These are phyloP conservation scores for Eulemur albifrons DNA, from an alignment of 2,797 vertebrate genomes.

Conservation along the genomic window DNA sequence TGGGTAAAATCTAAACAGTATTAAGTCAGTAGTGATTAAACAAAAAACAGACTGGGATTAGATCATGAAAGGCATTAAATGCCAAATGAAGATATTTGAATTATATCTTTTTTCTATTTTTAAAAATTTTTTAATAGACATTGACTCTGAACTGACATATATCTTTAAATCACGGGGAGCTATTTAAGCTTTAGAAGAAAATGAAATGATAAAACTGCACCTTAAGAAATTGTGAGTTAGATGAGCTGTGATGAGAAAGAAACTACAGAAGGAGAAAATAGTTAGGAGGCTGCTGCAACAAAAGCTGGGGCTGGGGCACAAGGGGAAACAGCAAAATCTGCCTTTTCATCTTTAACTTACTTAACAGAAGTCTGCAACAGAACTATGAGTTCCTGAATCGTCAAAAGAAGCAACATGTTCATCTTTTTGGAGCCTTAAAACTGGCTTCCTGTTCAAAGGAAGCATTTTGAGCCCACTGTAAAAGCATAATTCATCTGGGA, in stretches of 20 bases:
- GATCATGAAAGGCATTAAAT: neutral
- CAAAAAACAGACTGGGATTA: neutral
- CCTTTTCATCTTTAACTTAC: conserved; percentile 15
- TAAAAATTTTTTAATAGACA: too few species aligned
- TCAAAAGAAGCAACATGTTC: conserved; percentile 50
- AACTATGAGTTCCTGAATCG: conserved; percentile 54
- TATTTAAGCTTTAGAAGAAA: conserved; percentile 19
- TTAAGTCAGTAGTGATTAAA: neutral
- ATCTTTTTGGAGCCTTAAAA: conserved; percentile 44
- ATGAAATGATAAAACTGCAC: neutral
- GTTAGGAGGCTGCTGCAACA: neutral
- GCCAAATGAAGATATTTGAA: neutral
- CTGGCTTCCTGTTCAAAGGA: conserved; percentile 36
- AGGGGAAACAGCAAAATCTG: conserved; percentile 18
- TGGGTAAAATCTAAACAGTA: neutral
- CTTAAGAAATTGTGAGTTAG: neutral
- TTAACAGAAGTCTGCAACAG: conserved; percentile 41
- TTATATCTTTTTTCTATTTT: neutral
- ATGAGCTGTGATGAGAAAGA: neutral
- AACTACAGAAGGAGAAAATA: neutral
- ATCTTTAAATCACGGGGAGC: neutral
- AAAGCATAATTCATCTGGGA: neutral
- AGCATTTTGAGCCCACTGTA: conserved; percentile 1
- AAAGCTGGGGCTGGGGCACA: neutral
- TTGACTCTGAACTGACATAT: neutral